Evolutionary conservation across 2,888 invertebrate species (phyloP).

Genomic region (Eumacrocentrus americanus): DNA sequence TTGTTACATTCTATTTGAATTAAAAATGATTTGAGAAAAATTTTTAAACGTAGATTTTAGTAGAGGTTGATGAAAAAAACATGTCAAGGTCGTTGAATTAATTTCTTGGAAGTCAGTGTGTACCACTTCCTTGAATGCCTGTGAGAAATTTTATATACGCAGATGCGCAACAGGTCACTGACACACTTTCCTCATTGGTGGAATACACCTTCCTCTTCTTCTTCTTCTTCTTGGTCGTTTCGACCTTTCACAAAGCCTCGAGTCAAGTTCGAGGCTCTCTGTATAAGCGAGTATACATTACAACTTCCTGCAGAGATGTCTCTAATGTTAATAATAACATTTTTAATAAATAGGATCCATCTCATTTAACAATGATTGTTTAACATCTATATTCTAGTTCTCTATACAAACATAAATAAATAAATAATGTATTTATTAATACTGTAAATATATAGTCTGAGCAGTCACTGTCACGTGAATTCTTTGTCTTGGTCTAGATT

Average conservation of each 20-base stretch:
- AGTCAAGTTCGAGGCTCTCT: slow-evolving; percentile 22
- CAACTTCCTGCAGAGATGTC: too few species aligned
- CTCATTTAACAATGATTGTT: too few species aligned
- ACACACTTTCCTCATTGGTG: slow-evolving; percentile 54
- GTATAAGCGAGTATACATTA: slow-evolving; percentile 21
- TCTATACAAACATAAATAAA: slow-evolving; percentile 18
- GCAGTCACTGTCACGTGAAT: too few species aligned
- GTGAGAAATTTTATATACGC: slow-evolving; percentile 15
- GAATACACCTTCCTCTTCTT: slow-evolving; percentile 41
- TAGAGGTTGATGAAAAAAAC: too few species aligned
- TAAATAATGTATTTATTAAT: slow-evolving; percentile 13
- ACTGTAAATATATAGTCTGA: neutral
- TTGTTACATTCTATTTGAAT: neutral
- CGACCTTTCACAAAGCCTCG: slow-evolving; percentile 19
- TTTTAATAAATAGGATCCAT: too few species aligned
- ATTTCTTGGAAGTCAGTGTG: slow-evolving; percentile 18
- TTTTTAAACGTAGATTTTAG: neutral
- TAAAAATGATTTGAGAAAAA: neutral
- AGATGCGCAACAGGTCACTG: slow-evolving; percentile 49
- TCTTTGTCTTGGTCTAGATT: too few species aligned
- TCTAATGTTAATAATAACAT: too few species aligned
- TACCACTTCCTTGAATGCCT: slow-evolving; percentile 22
- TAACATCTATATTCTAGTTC: too few species aligned
- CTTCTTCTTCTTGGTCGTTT: slow-evolving; percentile 13
- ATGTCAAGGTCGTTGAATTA: slow-evolving; percentile 28